These are phyloP conservation scores for Drosophila lowei DNA, from an alignment of 1,140 invertebrate species.

Conservation along the genomic window DNA sequence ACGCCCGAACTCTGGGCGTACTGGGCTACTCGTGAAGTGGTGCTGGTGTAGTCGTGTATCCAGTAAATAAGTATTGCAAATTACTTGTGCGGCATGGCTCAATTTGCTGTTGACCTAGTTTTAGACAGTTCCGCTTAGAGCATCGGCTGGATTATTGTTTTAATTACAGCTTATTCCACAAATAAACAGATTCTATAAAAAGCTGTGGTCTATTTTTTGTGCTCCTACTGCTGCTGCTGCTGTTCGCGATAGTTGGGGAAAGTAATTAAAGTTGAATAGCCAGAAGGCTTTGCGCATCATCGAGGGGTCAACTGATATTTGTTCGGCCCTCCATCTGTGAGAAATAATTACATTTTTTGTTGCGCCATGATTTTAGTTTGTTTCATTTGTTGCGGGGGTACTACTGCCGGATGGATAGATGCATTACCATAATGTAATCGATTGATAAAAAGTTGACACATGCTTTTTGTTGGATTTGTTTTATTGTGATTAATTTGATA, in stretches of 20 bases:
- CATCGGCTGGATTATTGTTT: constrained; percentile 47
- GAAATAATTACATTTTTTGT: constrained; percentile 32
- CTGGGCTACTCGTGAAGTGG: too few species aligned
- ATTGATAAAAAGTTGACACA: neutral
- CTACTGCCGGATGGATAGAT: constrained; percentile 3
- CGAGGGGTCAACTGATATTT: constrained; percentile 15
- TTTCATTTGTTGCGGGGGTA: neutral
- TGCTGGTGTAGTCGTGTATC: too few species aligned
- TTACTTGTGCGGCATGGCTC: constrained; percentile 20
- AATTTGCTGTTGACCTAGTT: constrained; percentile 57
- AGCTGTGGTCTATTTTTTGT: constrained; percentile 11
- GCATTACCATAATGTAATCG: neutral
- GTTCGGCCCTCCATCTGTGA: constrained; percentile 10
- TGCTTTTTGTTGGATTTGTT: neutral
- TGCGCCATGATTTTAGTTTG: constrained; percentile 4
- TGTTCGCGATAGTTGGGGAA: constrained; percentile 3
- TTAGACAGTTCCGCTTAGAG: constrained; percentile 7
- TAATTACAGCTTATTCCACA: constrained; percentile 41
- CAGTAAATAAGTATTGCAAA: constrained; percentile 66
- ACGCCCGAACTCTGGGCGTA: constrained; percentile 21
- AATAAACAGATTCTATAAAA: constrained; percentile 32
- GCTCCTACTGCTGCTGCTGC: constrained; percentile 1
- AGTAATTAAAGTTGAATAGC: neutral
- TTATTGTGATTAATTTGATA: constrained; percentile 1
- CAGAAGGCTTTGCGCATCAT: constrained; percentile 7